Base-by-base conservation (phyloP, 2,797 vertebrate species). In the Anniella stebbinsi region DNA sequence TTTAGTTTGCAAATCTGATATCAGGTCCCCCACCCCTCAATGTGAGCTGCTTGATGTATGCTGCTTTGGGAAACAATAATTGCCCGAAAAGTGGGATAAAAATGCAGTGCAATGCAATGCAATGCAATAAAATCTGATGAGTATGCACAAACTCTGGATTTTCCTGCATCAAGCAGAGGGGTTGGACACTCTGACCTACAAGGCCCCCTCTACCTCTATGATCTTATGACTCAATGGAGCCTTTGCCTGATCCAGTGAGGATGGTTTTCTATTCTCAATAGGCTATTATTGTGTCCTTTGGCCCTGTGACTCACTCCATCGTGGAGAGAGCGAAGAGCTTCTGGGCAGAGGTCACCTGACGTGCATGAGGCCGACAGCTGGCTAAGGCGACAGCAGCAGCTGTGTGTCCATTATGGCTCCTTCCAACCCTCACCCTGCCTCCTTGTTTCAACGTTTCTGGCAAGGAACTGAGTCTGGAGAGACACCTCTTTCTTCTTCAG, bases 401-500 rank as follows among this genome's bases (percentile, higher is more conserved):
- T 73, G 63, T 54, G 80, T 77, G 51, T 51, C 70, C 87, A n/a
- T n/a, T 76, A 69, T 48, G 36, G 48, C 38, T 70, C 70, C n/a
- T 77, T 84, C 63, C 73, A 77, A 36, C 1, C 28, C 66, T 63
- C 25, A 3, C 76, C 30, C 72, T 67, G 45, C 80, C 77, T 63
- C 36, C 4, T 51, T 30, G 38, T 36, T 73, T 38, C 36, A n/a
- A 82, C 18, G 6, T n/a, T 86, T 77, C 48, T 51, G 80, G 72
- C 63, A 17, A 15, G 13, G 10, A 83, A 41, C 5, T 30, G 9
- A 63, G 23, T 28, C 45, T 36, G 25, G 54, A 73, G 30, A 66
- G 30, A 30, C 38, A 41, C 28, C 11, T 80, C 88, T 77, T 77
- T 89, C 87, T 80, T 89, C 88, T 86, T n/a, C 4, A 75, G 84